Base-by-base conservation (phyloP, 2,888 invertebrate species). In the Drosophila austrosaltans region DNA sequence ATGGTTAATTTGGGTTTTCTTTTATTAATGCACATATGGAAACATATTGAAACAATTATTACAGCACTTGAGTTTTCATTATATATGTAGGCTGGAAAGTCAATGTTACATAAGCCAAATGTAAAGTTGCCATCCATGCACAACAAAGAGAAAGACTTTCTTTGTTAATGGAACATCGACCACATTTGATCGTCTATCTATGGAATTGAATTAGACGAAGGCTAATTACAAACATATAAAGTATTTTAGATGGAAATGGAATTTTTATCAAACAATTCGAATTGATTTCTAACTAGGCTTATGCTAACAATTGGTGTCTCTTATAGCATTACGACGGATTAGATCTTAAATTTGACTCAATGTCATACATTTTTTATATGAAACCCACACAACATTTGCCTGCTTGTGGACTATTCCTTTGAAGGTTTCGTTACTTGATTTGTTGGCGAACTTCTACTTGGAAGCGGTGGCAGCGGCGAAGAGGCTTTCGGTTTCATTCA, bases 341-440 rank as follows among this genome's bases (percentile, higher is more conserved):
- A 16, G 7, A 54, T 16, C 40, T 39, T 39, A 12, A 58, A 62
- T 20, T 63, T n/a, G 40, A 20, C 20, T 40, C 59, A 66, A 64
- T 64, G 71, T 39, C 72, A 40, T 44, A 10, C 36, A 36, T 36
- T 8, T 36, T 36, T 8, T 4, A 10, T 8, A 36, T 36, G 8
- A 36, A 36, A 8, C 30, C 6, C 2, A 48, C 2, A 48, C 20
- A 48, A 48, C 8, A 8, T 48, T 10, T 22, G 22, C 22, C 44
- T 48, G 8, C 8, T 10, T 4, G 25, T 25, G 4, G 48, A 25
- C 48, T 48, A 48, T 48, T 48, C 28, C 42, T 63, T 59, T 42
- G 62, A 65, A 66, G 72, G 72, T 59, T 73, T 68, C 10, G 44
- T 53, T 53, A 42, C 48, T 30, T n/a, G 7, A 32, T 8, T 56